Evolutionary conservation across 2,888 invertebrate species (phyloP).

Genomic region (Empis livida): DNA sequence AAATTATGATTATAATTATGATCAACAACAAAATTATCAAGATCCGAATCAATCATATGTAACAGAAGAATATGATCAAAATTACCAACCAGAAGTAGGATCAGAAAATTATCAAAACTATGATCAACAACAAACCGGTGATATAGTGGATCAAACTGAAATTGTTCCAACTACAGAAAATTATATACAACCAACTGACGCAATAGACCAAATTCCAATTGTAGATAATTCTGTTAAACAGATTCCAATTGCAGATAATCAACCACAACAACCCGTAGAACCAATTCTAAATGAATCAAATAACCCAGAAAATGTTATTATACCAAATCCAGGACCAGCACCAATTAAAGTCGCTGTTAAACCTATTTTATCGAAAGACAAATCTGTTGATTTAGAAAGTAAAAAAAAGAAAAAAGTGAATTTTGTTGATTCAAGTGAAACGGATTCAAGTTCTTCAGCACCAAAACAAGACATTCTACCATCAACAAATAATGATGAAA

Average conservation of each 20-base stretch:
- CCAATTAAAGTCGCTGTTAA: slow-evolving; percentile 1
- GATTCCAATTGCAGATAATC: slow-evolving; percentile 4
- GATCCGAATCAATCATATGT: slow-evolving; percentile 19
- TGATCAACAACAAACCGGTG: not conserved
- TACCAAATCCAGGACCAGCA: not conserved
- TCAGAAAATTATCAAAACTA: slow-evolving; percentile 10
- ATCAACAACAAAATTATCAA: slow-evolving; percentile 19
- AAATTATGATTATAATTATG: slow-evolving; percentile 30
- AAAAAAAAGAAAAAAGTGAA: slow-evolving; percentile 36
- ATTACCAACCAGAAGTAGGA: slow-evolving; percentile 4
- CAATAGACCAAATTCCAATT: not conserved
- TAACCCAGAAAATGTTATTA: not conserved
- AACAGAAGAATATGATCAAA: slow-evolving; percentile 16
- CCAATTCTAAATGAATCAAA: not conserved
- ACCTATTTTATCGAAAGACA: slow-evolving; percentile 23
- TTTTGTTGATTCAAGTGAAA: slow-evolving; percentile 33
- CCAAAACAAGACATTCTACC: slow-evolving; percentile 12
- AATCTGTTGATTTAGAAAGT: slow-evolving; percentile 16
- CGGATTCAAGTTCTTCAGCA: slow-evolving; percentile 29
- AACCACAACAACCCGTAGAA: not conserved
- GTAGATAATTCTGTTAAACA: not conserved
- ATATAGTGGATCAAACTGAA: not conserved
- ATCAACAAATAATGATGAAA: slow-evolving; percentile 22
- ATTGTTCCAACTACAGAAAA: not conserved
- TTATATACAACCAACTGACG: not conserved